Base-by-base conservation (phyloP, 1,140 invertebrate genomes). In the Euborellia annulipes region DNA sequence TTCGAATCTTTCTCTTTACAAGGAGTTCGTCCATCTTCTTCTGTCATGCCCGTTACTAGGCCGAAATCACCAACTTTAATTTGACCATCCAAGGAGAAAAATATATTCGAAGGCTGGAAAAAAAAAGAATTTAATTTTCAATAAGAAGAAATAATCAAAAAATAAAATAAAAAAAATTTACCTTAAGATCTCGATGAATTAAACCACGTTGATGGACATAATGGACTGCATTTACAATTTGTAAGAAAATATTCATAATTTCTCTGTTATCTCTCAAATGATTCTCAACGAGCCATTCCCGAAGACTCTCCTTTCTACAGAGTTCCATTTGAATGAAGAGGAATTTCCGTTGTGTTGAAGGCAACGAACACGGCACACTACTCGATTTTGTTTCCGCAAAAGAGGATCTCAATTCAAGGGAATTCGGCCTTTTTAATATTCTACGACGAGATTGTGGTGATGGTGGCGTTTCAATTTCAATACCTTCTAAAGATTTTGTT, bases 41-140 rank as follows among this genome's bases (percentile, higher is more conserved):
- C 82, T 16, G 72, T 68, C 68, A 85, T 83, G 3, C 79, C 78
- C 11, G 91, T 95, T 0, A 91, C 92, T 7, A 97, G 71, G 0
- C 93, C 93, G 72, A 98, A 97, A 67, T 97, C 94, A 3, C 92
- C 93, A 38, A 98, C 82, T 69, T 97, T 97, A 3, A 98, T 78
- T 52, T 79, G 73, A 3, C 82, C 84, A 64, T 94, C 86, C 41
- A 75, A 69, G 0, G 90, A 84, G 60, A 96, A 95, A 62, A 95
- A 93, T 55, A 96, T 95, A 63, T 97, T 96, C 38, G 89, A 91
- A 2, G 92, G 92, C 77, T 85, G 58, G 46, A 71, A 70, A 49
- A 49, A 49, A 49, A 48, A 43, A 42, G 48, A 27, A 34, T 45
- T 27, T 40, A 34, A 19, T 18, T 19, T 14, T 23, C n/a, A 47